A percentile compares a stretch with the other conserved stretches of the same genome.
phyloP scores from a whole-genome alignment of 2,113 vertebrate species.

The Epinephelus fuscoguttatus region DNA sequence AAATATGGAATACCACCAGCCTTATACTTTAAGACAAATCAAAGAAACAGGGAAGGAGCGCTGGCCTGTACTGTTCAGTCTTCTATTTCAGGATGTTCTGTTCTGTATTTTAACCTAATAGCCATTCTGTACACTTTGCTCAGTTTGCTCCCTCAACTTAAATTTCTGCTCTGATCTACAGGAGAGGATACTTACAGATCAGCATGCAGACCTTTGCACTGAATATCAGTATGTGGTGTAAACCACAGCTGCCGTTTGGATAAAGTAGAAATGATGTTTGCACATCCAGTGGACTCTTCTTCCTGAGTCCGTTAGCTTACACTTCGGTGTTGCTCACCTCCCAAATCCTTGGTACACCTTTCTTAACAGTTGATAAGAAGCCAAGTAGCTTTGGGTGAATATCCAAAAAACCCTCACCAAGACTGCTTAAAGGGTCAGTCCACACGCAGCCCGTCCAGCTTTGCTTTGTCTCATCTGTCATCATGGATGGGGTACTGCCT shows the following conservation, averaged over 20 bases:
- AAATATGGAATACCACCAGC: no score
- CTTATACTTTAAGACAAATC: neutral
- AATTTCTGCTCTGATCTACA: conserved; percentile 19
- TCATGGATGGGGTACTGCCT: conserved; percentile 52
- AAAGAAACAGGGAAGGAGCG: neutral
- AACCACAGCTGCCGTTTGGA: conserved; percentile 20
- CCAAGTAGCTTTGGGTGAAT: conserved; percentile 19
- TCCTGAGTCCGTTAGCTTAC: conserved; percentile 46
- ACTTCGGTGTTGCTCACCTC: conserved; percentile 16
- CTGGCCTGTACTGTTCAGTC: neutral
- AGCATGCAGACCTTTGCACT: conserved; percentile 17
- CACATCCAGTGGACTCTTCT: conserved; percentile 19
- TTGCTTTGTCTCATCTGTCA: conserved; percentile 47
- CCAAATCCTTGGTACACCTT: neutral
- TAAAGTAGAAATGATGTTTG: neutral
- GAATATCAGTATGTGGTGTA: conserved; percentile 29
- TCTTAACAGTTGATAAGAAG: conserved; percentile 38
- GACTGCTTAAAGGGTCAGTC: conserved; percentile 8
- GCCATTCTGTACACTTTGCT: neutral
- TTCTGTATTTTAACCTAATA: neutral
- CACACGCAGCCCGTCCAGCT: neutral
- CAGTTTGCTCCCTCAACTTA: neutral
- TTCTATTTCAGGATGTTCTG: neutral
- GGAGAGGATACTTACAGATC: neutral
- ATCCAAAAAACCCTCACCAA: neutral